These are phyloP conservation scores for Trilocha varians DNA, from an alignment of 2,888 invertebrate species.

Conservation along the genomic window DNA sequence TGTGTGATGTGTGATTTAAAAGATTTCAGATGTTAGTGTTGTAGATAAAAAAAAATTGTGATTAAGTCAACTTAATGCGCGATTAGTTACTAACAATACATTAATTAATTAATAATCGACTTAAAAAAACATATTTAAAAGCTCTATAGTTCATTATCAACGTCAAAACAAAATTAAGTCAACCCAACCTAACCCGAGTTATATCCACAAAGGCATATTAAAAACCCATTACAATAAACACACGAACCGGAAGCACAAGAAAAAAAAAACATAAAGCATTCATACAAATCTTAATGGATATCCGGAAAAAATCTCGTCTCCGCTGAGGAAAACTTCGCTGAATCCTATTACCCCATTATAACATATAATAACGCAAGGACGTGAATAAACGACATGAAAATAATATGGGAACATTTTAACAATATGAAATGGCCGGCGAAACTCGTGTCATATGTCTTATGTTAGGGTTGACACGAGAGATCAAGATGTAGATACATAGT, in stretches of 20 bases:
- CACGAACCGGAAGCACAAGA: background rate
- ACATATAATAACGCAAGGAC: constrained; percentile 1
- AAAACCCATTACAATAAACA: background rate
- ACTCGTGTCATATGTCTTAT: background rate
- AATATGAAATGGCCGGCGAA: background rate
- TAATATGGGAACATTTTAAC: constrained; percentile 2
- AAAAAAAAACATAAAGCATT: background rate
- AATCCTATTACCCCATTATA: constrained; percentile 1
- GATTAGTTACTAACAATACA: no score
- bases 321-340: background rate
- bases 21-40: no score
- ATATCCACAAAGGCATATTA: background rate
- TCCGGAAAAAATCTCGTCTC: background rate
- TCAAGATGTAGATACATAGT: no score
- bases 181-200: no score
- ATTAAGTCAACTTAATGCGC: no score
- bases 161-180: no score
- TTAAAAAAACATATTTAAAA: no score
- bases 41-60: no score
- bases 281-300: background rate
- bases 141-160: no score
- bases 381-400: constrained; percentile 3
- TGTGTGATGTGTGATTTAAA: no score
- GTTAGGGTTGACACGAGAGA: background rate
- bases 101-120: no score